A percentile compares a stretch with the other conserved stretches of the same genome.
Evolutionary conservation across 2,797 vertebrate species (phyloP).

Genomic region (Tokudaia muenninki): DNA sequence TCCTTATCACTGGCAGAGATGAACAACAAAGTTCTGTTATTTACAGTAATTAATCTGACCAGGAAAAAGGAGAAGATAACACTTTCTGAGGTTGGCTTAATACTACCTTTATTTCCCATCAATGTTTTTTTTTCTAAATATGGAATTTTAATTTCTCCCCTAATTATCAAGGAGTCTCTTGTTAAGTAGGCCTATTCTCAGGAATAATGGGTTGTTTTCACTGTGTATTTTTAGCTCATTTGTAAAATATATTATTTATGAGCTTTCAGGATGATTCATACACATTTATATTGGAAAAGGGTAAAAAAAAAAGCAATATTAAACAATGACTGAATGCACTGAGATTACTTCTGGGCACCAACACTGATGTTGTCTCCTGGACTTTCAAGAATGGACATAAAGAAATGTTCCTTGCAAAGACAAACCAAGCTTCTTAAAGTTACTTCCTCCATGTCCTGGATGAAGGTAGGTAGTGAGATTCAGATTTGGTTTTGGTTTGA

Average conservation of each 20-base stretch:
- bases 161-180: slow-evolving; percentile 65
- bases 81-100: not conserved
- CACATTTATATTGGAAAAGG: not conserved
- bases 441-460: too few species aligned
- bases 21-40: slow-evolving; percentile 24
- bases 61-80: slow-evolving; percentile 33
- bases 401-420: not conserved
- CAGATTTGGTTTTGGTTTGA: not conserved
- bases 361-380: not conserved
- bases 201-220: slow-evolving; percentile 32
- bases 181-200: not conserved
- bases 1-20: slow-evolving; percentile 28
- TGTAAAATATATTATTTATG: slow-evolving; percentile 56
- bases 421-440: not conserved
- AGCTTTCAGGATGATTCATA: not conserved
- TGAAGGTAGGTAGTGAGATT: not conserved
- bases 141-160: slow-evolving; percentile 68
- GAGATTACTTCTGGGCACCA: not conserved
- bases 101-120: slow-evolving; percentile 56
- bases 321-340: not conserved
- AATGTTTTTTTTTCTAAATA: slow-evolving; percentile 60
- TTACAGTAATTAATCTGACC: slow-evolving; percentile 51
- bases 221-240: slow-evolving; percentile 16
- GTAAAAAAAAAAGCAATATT: not conserved
- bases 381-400: not conserved